Conservation (phyloP, 2,113 vertebrate species). For the Rhinogobius similis region DNA sequence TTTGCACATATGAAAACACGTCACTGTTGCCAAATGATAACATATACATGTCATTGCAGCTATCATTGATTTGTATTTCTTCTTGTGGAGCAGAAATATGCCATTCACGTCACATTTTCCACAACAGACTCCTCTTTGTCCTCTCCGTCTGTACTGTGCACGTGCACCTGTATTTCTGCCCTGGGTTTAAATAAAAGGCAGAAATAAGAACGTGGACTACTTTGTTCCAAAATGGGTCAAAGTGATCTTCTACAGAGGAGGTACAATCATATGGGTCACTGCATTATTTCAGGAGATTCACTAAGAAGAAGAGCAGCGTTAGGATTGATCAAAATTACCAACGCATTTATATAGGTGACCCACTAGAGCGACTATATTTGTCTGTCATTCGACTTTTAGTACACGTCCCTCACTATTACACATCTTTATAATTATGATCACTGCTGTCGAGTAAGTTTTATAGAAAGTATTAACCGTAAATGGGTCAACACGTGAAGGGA, state of each 20-base stretch:
- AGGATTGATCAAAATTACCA: constrained; percentile 73
- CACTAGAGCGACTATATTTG: constrained; percentile 75
- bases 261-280: constrained; percentile 78
- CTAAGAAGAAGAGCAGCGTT: constrained; percentile 65
- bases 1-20: too few relatives aligned
- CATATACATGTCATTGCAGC: too few relatives aligned
- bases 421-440: constrained; percentile 32
- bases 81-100: too few relatives aligned
- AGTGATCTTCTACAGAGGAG: constrained; percentile 69
- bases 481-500: too few relatives aligned
- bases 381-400: constrained; percentile 44
- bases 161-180: constrained; percentile 28
- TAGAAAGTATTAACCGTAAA: too few relatives aligned
- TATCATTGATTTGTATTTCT: too few relatives aligned
- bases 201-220: constrained; percentile 73
- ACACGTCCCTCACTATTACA: constrained; percentile 33
- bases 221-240: constrained; percentile 79
- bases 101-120: neutral
- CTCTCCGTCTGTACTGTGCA: neutral
- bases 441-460: constrained; percentile 6
- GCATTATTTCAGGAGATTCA: constrained; percentile 78
- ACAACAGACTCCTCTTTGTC: neutral
- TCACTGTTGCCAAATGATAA: too few relatives aligned
- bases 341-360: constrained; percentile 79
- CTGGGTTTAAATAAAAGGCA: constrained; percentile 51